A percentile compares a stretch with the other conserved stretches of the same genome.
Conservation (phyloP, 2,888 invertebrate species). For the Drosophila emarginata region DNA sequence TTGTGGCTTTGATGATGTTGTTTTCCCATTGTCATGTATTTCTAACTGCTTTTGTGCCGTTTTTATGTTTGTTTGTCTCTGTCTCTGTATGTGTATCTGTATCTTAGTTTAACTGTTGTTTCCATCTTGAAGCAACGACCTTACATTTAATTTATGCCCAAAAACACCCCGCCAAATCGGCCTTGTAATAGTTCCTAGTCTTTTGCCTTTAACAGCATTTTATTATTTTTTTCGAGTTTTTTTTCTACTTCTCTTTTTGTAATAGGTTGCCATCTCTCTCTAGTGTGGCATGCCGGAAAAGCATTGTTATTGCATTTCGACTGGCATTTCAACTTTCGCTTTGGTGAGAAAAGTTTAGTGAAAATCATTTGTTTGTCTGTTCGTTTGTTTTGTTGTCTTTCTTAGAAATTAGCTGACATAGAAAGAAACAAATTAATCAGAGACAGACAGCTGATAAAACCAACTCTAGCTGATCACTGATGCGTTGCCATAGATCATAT, state of each 20-base stretch:
- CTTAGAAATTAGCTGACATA: conserved; percentile 47
- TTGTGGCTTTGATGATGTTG: neutral
- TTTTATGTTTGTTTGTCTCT: conserved; percentile 25
- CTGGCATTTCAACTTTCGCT: conserved; percentile 64
- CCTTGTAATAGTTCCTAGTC: conserved; percentile 65
- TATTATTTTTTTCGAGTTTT: conserved; percentile 3
- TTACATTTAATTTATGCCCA: conserved; percentile 69
- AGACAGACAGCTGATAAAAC: conserved; percentile 24
- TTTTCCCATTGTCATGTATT: conserved; percentile 51
- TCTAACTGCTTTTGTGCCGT: conserved; percentile 72
- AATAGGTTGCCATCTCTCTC: too few species aligned
- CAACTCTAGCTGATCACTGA: conserved; percentile 19
- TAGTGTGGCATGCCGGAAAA: conserved; percentile 62
- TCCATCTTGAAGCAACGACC: conserved; percentile 47
- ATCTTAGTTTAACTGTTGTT: conserved; percentile 58
- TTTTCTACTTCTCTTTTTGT: conserved; percentile 8
- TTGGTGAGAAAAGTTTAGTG: conserved; percentile 69
- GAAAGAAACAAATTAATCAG: conserved; percentile 22
- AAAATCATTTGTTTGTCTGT: conserved; percentile 53
- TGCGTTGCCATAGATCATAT: conserved; percentile 30
- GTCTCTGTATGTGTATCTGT: conserved; percentile 3
- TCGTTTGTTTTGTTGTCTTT: conserved; percentile 22
- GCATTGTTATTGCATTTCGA: conserved; percentile 58
- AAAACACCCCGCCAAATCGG: conserved; percentile 37
- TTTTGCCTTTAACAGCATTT: conserved; percentile 29